These are phyloP conservation scores for Leucophora obtusa DNA, from an alignment of 2,888 invertebrate genomes.

Conservation along the genomic window DNA sequence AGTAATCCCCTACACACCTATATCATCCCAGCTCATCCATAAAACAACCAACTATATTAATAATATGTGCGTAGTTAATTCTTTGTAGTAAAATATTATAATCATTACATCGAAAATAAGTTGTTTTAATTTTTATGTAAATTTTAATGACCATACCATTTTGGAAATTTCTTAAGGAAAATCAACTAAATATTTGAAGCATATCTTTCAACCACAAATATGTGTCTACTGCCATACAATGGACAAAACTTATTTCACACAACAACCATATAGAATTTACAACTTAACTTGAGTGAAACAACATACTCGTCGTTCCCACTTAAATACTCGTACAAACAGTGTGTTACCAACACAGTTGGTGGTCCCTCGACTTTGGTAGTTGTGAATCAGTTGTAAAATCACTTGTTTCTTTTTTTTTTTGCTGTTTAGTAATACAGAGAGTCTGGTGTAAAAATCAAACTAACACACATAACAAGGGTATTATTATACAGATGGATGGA, in stretches of 20 bases:
- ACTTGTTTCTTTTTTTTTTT: conserved; percentile 7
- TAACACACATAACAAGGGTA: neutral
- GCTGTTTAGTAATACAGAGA: conserved; percentile 9
- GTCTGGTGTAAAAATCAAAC: conserved; percentile 38
- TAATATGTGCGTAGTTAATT: neutral
- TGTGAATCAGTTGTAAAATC: conserved; percentile 37
- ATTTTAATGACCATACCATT: conserved; percentile 39
- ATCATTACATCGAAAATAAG: neutral
- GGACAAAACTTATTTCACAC: conserved; percentile 61
- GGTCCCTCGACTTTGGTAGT: conserved; percentile 52
- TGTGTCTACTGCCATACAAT: conserved; percentile 12
- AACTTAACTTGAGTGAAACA: conserved; percentile 57
- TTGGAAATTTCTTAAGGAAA: conserved; percentile 38
- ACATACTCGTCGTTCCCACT: conserved; percentile 1
- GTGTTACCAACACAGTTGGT: conserved; percentile 65
- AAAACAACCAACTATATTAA: neutral
- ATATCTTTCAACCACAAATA: conserved; percentile 1
- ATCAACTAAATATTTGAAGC: conserved; percentile 15
- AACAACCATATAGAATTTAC: conserved; percentile 63
- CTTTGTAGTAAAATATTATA: neutral
- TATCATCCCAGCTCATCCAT: neutral
- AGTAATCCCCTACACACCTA: too few relatives aligned
- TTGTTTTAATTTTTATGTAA: conserved; percentile 38
- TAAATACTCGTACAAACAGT: too few relatives aligned
- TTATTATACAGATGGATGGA: neutral